Evolutionary conservation across 2,888 invertebrate genomes (phyloP).

Genomic region (Pteria penguin): DNA sequence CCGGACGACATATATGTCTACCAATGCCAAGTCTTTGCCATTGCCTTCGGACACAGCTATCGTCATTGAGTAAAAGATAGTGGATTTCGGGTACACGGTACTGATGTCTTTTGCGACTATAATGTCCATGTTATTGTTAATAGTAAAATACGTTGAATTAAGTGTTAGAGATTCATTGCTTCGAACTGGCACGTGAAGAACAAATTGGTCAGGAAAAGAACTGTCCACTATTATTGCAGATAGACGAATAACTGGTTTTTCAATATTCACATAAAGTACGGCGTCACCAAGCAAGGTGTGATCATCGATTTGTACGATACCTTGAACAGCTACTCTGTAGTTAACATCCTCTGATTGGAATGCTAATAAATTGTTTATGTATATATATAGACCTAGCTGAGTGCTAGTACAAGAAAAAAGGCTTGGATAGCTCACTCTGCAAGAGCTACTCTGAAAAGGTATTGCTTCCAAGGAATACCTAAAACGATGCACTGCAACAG

Average conservation of each 20-base stretch:
- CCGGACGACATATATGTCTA: too few relatives aligned
- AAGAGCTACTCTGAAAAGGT: too few relatives aligned
- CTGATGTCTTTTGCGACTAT: not conserved
- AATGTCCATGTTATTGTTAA: not conserved
- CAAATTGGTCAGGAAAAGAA: not conserved
- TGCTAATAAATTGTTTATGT: not conserved
- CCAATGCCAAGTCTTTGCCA: too few relatives aligned
- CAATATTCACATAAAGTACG: not conserved
- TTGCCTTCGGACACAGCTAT: not conserved
- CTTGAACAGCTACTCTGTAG: not conserved
- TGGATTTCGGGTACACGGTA: not conserved
- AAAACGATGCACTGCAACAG: too few relatives aligned
- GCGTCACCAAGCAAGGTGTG: not conserved
- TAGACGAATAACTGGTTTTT: not conserved
- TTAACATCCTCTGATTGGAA: not conserved
- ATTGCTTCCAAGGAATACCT: too few relatives aligned
- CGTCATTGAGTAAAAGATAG: not conserved
- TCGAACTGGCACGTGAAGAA: not conserved
- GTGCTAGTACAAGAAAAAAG: not conserved
- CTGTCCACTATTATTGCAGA: not conserved
- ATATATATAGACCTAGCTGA: not conserved
- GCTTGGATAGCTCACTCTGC: not conserved
- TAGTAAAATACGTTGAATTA: not conserved
- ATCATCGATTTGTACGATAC: not conserved
- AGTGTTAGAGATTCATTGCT: not conserved